phyloP scores from a whole-genome alignment of 1,140 invertebrate genomes.

The Eurosta solidaginis region DNA sequence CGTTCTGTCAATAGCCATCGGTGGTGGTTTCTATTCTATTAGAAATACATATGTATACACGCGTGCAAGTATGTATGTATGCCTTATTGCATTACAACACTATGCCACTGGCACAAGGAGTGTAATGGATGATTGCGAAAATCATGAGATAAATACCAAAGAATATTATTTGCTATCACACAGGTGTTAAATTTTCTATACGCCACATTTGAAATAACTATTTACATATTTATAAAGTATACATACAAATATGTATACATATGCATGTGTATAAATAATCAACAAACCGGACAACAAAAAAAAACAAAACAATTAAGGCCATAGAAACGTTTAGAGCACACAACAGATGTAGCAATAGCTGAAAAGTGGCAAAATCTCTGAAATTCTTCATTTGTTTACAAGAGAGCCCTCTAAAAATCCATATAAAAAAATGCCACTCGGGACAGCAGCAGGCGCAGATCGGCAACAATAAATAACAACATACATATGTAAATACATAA shows the following conservation, averaged over 20 bases:
- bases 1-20: neutral
- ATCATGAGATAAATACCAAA: neutral
- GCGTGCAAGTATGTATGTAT: no score
- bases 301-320: neutral
- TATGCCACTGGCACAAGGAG: neutral
- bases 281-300: neutral
- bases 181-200: constrained; percentile 4
- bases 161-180: neutral
- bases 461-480: neutral
- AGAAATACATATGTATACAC: no score
- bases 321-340: no score
- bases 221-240: neutral
- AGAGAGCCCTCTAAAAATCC: neutral
- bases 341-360: no score
- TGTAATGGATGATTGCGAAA: neutral
- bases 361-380: neutral
- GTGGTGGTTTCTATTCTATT: neutral
- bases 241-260: neutral
- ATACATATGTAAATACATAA: neutral
- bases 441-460: no score
- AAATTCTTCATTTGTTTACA: neutral
- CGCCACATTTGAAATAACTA: neutral
- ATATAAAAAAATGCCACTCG: neutral
- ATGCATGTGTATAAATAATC: neutral
- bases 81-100: neutral